Evolutionary conservation across 2,888 invertebrate genomes (phyloP).

Genomic region (Dolomedes plantarius): DNA sequence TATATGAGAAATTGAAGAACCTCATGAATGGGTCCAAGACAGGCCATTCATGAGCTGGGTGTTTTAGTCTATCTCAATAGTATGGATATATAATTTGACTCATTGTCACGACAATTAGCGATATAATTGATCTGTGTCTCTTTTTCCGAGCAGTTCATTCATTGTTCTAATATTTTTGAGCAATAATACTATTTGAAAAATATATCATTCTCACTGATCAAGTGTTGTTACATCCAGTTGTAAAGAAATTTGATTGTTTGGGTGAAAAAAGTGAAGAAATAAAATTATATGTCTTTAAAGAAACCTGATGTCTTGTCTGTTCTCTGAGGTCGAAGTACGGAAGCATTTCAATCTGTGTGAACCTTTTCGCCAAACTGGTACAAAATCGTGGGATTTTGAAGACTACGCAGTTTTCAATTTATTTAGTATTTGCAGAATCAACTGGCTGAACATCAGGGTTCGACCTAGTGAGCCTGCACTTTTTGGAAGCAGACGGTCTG

Average conservation of each 20-base stretch:
- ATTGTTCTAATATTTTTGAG: conserved; percentile 68
- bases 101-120: conserved; percentile 26
- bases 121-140: conserved; percentile 51
- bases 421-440: too few species aligned
- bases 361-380: too few species aligned
- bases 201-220: conserved; percentile 69
- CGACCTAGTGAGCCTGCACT: too few species aligned
- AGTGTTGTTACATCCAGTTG: conserved; percentile 56
- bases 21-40: conserved; percentile 9
- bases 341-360: too few species aligned
- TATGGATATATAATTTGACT: conserved; percentile 35
- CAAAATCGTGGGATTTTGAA: too few species aligned
- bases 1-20: conserved; percentile 21
- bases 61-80: conserved; percentile 47
- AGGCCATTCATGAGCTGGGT: conserved; percentile 59
- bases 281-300: conserved; percentile 68
- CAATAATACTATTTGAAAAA: conserved; percentile 60
- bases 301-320: conserved; percentile 7
- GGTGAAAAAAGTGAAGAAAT: conserved; percentile 64
- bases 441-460: too few species aligned
- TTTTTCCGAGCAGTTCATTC: conserved; percentile 56
- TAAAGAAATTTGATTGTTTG: conserved; percentile 63
- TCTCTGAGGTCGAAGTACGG: background rate
- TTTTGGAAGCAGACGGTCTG: too few species aligned
- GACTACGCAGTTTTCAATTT: too few species aligned